A percentile compares a stretch with the other conserved stretches of the same genome.
Conservation (phyloP, 1,140 invertebrate species). For the Philotrypesis tridentata region DNA sequence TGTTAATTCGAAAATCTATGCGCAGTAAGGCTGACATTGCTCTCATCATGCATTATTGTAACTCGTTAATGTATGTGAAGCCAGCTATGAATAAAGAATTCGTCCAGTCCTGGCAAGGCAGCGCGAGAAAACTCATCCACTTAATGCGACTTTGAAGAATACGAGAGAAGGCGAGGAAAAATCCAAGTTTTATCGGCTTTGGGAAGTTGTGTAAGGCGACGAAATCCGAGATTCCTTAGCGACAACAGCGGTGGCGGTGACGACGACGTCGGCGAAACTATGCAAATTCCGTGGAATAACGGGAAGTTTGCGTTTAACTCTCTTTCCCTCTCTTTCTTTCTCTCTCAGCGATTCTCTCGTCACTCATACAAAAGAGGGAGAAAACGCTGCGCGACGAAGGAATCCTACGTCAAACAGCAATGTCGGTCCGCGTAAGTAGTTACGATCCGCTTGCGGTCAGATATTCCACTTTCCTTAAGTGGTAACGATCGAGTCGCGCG, state of each 20-base stretch:
- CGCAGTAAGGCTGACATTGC: too few species aligned
- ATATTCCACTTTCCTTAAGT: constrained; percentile 51
- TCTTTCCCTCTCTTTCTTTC: neutral
- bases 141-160: constrained; percentile 14
- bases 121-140: neutral
- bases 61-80: too few species aligned
- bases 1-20: too few species aligned
- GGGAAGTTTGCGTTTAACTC: constrained; percentile 1
- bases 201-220: constrained; percentile 27
- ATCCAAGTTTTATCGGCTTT: constrained; percentile 13
- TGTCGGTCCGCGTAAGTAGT: constrained; percentile 41
- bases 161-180: neutral
- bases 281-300: constrained; percentile 37
- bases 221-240: neutral
- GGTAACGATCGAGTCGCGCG: constrained; percentile 40
- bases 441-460: constrained; percentile 49
- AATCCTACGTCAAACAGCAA: constrained; percentile 37
- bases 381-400: neutral
- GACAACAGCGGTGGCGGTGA: too few species aligned
- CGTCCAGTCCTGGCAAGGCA: too few species aligned
- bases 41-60: too few species aligned
- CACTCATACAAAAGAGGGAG: neutral
- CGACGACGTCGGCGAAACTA: constrained; percentile 1
- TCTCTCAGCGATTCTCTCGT: neutral
- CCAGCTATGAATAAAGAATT: too few species aligned